Conservation (phyloP, 2,113 vertebrate genomes). For the Plotosus lineatus region DNA sequence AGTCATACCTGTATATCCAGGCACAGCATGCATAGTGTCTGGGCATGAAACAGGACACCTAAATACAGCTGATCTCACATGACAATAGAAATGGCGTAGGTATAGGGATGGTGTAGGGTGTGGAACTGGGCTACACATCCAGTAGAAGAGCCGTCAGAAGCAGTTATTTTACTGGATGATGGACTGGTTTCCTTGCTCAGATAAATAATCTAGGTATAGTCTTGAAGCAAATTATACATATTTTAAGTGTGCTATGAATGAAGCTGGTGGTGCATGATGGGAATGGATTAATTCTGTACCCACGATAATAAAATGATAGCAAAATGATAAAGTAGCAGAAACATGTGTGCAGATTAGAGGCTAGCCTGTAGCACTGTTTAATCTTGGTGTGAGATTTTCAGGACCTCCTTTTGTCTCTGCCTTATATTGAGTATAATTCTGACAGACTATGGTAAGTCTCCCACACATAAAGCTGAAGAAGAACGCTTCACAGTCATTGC, state of each 20-base stretch:
- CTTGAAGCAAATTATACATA: neutral
- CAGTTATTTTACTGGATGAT: neutral
- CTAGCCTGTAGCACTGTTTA: constrained; percentile 1
- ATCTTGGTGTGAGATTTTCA: constrained; percentile 1
- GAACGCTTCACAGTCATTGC: neutral
- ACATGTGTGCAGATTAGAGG: constrained; percentile 27
- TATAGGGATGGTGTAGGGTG: neutral
- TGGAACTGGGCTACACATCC: neutral
- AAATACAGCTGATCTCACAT: neutral
- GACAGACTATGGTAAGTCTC: neutral
- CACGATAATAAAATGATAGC: no score
- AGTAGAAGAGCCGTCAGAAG: neutral
- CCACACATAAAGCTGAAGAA: neutral
- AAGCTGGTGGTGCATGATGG: neutral
- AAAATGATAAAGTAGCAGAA: constrained; percentile 5
- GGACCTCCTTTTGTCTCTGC: neutral
- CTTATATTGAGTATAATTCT: constrained; percentile 5
- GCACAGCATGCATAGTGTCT: neutral
- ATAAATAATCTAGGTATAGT: neutral
- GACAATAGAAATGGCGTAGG: neutral
- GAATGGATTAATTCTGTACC: neutral
- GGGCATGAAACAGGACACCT: neutral
- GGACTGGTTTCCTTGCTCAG: neutral
- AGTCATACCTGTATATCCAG: neutral
- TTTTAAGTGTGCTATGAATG: neutral